These are phyloP conservation scores for Laspeyria flexula DNA, from an alignment of 2,888 invertebrate species.

Conservation along the genomic window DNA sequence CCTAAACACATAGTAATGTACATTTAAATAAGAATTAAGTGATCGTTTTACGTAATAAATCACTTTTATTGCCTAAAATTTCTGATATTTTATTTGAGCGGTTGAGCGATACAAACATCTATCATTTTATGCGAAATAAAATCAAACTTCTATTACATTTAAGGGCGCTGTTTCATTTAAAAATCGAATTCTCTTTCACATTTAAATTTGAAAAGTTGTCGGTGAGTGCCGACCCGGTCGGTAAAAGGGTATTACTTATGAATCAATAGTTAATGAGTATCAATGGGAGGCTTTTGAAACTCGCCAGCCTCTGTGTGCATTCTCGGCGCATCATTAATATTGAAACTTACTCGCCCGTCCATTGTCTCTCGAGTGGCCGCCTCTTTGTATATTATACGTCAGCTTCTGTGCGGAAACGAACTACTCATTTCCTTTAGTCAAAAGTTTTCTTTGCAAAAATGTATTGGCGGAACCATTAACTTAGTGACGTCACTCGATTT, in stretches of 20 bases:
- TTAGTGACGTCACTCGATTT: slow-evolving; percentile 27
- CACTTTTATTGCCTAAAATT: slow-evolving; percentile 18
- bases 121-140: slow-evolving; percentile 31
- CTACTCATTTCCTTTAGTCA: slow-evolving; percentile 77
- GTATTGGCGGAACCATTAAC: slow-evolving; percentile 47
- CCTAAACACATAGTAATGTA: not conserved
- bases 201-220: slow-evolving; percentile 81
- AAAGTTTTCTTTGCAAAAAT: slow-evolving; percentile 70
- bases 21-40: slow-evolving; percentile 6
- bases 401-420: slow-evolving; percentile 67
- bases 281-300: slow-evolving; percentile 81
- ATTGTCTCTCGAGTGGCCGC: slow-evolving; percentile 78
- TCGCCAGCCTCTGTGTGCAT: slow-evolving; percentile 77
- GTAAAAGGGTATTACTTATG: slow-evolving; percentile 85
- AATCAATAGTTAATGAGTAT: slow-evolving; percentile 85
- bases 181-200: slow-evolving; percentile 68
- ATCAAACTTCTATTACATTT: slow-evolving; percentile 40
- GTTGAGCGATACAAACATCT: slow-evolving; percentile 18
- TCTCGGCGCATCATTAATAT: slow-evolving; percentile 83
- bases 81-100: slow-evolving; percentile 23
- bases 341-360: slow-evolving; percentile 76
- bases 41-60: slow-evolving; percentile 13
- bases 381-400: slow-evolving; percentile 78
- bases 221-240: slow-evolving; percentile 62
- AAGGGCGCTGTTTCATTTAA: slow-evolving; percentile 54